Base-by-base conservation (phyloP, 2,888 invertebrate species). In the Scaptomyza polygonia region DNA sequence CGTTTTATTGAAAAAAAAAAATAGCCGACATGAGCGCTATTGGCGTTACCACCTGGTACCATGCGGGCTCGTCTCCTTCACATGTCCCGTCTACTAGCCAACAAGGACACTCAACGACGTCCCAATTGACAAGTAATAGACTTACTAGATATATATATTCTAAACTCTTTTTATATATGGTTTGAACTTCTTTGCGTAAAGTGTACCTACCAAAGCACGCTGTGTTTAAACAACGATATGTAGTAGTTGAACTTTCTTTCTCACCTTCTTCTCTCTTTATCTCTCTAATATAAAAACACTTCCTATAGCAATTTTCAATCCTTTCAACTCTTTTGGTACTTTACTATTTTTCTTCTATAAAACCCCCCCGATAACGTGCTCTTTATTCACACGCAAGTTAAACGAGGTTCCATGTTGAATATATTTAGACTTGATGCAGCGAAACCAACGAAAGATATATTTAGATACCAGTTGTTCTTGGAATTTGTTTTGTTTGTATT, bases 11-110 rank as follows among this genome's bases (percentile, higher is more conserved):
- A 5, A 39, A 4, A 51, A 45, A 5, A 39, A 4, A 51, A 45
- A 58, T 79, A 91, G 91, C 88, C 89, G 91, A 91, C 75, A 87
- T 90, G 73, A 88, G 90, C 77, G 89, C 84, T 72, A 86, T 92
- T 71, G 91, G 91, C 88, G 90, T 92, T 49, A 92, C 92, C 84
- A 92, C 92, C 74, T 92, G 91, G 90, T 92, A 90, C 84, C 92
- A 91, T 89, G 89, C 91, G 67, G 92, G 92, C 72, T 89, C 90
- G 55, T 89, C 90, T 76, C 79, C 80, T 34, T 75, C 78, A 44
- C 77, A 79, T 69, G 69, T 14, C 47, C 58, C 49, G 21, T 12
- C 53, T 27, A 5, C 55, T 71, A 71, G 77, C 53, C 72, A 76
- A 47, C 80, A 77, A 57, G 88, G 78, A 79, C 77, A 72, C 29